phyloP scores from a whole-genome alignment of 2,888 invertebrate species.

The Epinotia demarniana region DNA sequence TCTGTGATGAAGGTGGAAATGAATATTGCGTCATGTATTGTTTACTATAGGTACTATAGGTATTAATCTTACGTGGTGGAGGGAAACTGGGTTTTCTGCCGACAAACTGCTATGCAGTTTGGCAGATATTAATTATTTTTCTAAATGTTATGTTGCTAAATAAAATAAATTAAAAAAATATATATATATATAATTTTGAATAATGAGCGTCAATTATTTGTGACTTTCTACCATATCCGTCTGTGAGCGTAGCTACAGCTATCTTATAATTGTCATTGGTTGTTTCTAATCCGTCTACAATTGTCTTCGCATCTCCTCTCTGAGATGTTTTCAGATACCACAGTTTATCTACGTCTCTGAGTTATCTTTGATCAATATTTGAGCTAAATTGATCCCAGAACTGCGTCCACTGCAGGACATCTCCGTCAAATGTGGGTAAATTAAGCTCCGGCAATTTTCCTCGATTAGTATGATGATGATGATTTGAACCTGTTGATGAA shows the following conservation, averaged over 20 bases:
- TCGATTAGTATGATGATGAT: neutral
- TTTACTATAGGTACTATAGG: no score
- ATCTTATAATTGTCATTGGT: neutral
- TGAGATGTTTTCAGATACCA: neutral
- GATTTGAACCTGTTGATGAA: neutral
- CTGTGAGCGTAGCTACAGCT: neutral
- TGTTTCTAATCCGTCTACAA: neutral
- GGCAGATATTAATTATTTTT: no score
- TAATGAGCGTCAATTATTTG: slow-evolving; percentile 11
- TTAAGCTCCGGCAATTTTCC: neutral
- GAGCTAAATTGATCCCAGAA: slow-evolving; percentile 3
- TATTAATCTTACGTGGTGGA: no score
- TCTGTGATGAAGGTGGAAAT: no score
- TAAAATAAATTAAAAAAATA: no score
- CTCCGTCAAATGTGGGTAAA: neutral
- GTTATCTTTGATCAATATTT: neutral
- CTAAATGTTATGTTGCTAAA: no score
- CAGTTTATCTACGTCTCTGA: slow-evolving; percentile 1
- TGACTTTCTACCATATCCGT: neutral
- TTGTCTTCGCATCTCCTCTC: neutral
- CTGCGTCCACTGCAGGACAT: neutral
- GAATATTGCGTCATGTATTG: no score
- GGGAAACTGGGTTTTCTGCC: no score
- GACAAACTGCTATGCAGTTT: no score
- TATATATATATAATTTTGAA: neutral